These are phyloP conservation scores for Junco hyemalis DNA, from an alignment of 2,113 vertebrate species.

Conservation along the genomic window DNA sequence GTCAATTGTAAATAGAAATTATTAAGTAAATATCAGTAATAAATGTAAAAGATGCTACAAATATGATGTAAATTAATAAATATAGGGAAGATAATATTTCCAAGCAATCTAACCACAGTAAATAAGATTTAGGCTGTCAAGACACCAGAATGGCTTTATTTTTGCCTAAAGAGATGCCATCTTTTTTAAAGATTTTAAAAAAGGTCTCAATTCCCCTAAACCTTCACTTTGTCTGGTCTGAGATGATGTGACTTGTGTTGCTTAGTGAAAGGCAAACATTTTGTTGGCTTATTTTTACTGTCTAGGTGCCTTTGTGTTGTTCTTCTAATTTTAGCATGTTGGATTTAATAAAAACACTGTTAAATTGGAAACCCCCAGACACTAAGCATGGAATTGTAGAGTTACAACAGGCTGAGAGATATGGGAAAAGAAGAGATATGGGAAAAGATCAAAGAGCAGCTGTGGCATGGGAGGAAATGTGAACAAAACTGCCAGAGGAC, in stretches of 20 bases:
- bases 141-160: neutral
- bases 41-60: neutral
- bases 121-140: neutral
- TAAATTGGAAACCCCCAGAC: neutral
- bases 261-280: neutral
- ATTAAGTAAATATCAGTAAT: neutral
- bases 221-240: neutral
- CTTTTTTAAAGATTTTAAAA: neutral
- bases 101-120: neutral
- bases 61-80: neutral
- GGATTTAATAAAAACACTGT: neutral
- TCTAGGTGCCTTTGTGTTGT: neutral
- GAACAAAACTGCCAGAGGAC: neutral
- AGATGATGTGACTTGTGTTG: neutral
- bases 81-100: neutral
- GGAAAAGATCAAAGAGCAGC: neutral
- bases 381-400: neutral
- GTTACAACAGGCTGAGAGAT: neutral
- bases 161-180: neutral
- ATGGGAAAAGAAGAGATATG: neutral
- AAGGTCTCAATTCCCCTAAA: neutral
- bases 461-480: neutral
- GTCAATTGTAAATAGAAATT: neutral
- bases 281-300: neutral
- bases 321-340: neutral